phyloP scores from a whole-genome alignment of 2,888 invertebrate species.

The Amphiduros pacificus region DNA sequence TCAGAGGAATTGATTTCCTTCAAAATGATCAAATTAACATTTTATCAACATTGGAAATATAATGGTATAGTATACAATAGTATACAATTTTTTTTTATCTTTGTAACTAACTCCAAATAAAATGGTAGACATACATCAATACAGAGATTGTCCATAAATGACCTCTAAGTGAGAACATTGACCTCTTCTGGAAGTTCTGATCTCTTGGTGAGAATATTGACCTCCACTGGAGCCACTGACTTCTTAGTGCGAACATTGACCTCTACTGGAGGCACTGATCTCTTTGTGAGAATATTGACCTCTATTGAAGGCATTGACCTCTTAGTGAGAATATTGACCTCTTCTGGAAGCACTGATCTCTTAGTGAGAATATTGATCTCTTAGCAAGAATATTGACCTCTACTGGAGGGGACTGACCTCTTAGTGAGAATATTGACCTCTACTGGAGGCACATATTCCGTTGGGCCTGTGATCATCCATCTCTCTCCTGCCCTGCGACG shows the following conservation, averaged over 20 bases:
- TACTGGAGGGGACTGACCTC: slow-evolving; percentile 2
- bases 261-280: slow-evolving; percentile 45
- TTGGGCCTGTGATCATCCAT: slow-evolving; percentile 49
- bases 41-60: too few species aligned
- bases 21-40: slow-evolving; percentile 17
- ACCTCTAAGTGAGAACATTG: too few species aligned
- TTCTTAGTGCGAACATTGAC: slow-evolving; percentile 32
- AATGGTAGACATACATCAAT: too few species aligned
- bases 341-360: slow-evolving; percentile 1
- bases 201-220: background rate
- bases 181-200: background rate
- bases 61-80: too few species aligned
- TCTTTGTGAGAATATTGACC: too few species aligned
- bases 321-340: too few species aligned
- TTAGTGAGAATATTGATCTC: too few species aligned
- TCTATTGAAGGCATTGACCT: too few species aligned
- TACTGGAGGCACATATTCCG: slow-evolving; percentile 45
- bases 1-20: slow-evolving; percentile 44
- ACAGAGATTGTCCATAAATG: too few species aligned
- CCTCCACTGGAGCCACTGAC: background rate
- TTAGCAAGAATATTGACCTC: too few species aligned
- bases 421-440: slow-evolving; percentile 35
- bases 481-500: slow-evolving; percentile 30
- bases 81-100: too few species aligned
- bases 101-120: too few species aligned